Percentiles rank a stretch among this genome's conserved stretches.
These are phyloP conservation scores for Collichthys lucidus DNA, from an alignment of 2,113 vertebrate species.

Conservation along the genomic window DNA sequence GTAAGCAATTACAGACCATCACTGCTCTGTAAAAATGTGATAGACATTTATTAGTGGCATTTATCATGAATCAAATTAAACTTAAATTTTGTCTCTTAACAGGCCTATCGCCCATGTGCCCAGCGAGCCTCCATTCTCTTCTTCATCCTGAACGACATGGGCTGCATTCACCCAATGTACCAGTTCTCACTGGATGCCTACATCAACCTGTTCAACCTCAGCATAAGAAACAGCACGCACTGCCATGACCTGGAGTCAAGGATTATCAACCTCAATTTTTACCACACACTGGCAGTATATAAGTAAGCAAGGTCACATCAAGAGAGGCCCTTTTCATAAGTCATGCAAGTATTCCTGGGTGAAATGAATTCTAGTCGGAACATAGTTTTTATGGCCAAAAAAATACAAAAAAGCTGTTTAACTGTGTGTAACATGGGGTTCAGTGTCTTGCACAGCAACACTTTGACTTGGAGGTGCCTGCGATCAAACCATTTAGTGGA, in stretches of 20 bases:
- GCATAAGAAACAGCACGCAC: constrained; percentile 88
- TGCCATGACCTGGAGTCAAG: constrained; percentile 89
- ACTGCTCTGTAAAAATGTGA: background rate
- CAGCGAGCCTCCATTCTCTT: constrained; percentile 91
- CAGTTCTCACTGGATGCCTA: constrained; percentile 94
- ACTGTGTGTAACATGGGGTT: background rate
- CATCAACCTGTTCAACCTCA: constrained; percentile 88
- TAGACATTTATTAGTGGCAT: too few species aligned
- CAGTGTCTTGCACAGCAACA: background rate
- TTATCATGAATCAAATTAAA: too few species aligned
- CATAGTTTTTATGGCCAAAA: too few species aligned
- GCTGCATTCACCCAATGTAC: constrained; percentile 92
- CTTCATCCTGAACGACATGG: constrained; percentile 91
- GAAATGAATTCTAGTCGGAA: too few species aligned
- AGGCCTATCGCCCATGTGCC: constrained; percentile 91
- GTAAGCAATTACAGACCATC: background rate
- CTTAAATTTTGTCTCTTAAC: constrained; percentile 8
- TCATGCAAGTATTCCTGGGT: background rate
- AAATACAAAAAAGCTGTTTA: too few species aligned
- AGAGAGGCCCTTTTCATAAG: background rate
- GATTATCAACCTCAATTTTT: constrained; percentile 87
- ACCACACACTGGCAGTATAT: constrained; percentile 91
- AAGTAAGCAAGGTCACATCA: constrained; percentile 67
- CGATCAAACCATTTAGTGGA: background rate
- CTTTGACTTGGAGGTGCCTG: background rate